Evolutionary conservation across 2,888 invertebrate species (phyloP), one percentile per base, ranked within the genome.

Genomic region (Lasius platythorax): DNA sequence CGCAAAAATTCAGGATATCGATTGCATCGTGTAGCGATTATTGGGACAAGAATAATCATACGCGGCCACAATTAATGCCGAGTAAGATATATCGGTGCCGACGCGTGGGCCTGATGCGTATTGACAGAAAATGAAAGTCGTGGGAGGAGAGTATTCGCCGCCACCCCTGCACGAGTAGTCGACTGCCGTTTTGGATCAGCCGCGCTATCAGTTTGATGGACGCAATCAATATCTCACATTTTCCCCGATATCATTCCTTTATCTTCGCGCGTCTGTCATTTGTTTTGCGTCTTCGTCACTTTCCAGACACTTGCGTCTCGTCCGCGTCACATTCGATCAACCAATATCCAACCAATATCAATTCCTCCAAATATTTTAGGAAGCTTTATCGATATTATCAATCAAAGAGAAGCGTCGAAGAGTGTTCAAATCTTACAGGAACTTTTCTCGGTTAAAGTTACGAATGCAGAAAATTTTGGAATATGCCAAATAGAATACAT

Each of bases 151-250:
- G 61, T 74, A 61, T 67, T 46, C 68, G 63, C 53, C 50, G 66
- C 50, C 56, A 68, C 30, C 70, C n/a, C 56, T 63, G 28, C 46
- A 23, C 40, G 37, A 73, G 61, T 64, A 50, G 82, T 64, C 81
- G 72, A 58, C 56, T 43, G 84, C 33, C 63, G 61, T 46, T 67
- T 74, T 74, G 67, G 53, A 82, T 75, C 84, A 75, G 68, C 30
- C 74, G 46, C 43, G 83, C 63, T 84, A 82, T 82, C 82, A 74
- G 74, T 56, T 61, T 74, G 61, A 74, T 63, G 68, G 74, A 68
- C 64, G 33, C 58, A 84, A 84, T 84, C 70, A 58, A 79, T 86
- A 73, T 67, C 75, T 58, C 75, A 37, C 74, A 23, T 73, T 61
- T 74, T 76, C 30, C 33, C 33, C 72, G 63, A 40, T 53, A 40